Evolutionary conservation across 2,888 invertebrate genomes (phyloP).

Genomic region (Cephus pygmeus): DNA sequence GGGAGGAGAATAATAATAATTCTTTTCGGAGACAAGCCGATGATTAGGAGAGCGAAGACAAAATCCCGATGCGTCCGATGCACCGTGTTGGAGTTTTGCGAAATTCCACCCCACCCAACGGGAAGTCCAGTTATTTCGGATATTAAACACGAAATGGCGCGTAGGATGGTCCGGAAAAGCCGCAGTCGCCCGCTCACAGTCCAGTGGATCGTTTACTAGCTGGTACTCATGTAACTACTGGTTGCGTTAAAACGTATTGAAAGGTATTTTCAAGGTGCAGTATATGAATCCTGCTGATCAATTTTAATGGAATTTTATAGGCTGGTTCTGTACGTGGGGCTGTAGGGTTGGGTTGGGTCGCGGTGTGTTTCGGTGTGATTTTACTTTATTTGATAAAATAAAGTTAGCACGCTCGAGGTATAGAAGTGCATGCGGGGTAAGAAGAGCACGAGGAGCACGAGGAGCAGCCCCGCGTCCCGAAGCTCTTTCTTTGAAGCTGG

Average conservation of each 20-base stretch:
- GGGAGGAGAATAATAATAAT: background rate
- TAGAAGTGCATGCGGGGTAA: constrained; percentile 13
- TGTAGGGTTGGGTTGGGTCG: background rate
- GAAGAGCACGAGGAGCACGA: constrained; percentile 22
- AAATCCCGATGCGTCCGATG: background rate
- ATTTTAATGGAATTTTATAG: background rate
- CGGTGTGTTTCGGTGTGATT: background rate
- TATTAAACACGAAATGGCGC: constrained; percentile 56
- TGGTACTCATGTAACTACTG: background rate
- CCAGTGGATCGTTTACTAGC: background rate
- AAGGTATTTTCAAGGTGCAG: background rate
- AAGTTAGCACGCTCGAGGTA: background rate
- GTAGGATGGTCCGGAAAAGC: constrained; percentile 50
- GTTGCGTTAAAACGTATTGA: background rate
- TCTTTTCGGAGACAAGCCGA: background rate
- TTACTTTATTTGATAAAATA: background rate
- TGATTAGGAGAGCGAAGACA: background rate
- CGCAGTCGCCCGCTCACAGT: constrained; percentile 26
- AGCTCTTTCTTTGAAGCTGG: constrained; percentile 58
- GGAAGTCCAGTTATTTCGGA: constrained; percentile 57
- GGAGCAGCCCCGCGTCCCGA: constrained; percentile 34
- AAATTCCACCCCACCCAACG: background rate
- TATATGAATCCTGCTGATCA: background rate
- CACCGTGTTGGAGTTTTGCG: background rate
- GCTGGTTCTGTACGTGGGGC: background rate